phyloP scores from a whole-genome alignment of 1,140 invertebrate genomes.

The Drosophila jambulina region DNA sequence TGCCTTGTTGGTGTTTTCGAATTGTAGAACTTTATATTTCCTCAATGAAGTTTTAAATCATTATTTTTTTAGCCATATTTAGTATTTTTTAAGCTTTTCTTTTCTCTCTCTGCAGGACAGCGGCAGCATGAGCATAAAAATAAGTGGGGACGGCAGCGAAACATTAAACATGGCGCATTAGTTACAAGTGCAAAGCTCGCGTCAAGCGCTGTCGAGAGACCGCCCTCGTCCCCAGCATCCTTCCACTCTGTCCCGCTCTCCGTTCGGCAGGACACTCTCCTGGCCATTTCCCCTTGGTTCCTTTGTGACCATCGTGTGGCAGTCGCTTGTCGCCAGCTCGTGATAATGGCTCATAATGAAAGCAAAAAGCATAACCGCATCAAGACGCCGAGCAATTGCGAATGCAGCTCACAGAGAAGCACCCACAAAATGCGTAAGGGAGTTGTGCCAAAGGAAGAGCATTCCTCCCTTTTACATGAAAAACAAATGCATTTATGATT shows the following conservation, averaged over 20 bases:
- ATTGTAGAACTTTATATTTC: background rate
- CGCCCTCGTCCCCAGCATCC: background rate
- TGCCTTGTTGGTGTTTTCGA: background rate
- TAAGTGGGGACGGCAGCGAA: constrained; percentile 27
- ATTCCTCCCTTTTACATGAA: constrained; percentile 16
- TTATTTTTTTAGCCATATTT: background rate
- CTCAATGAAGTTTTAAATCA: too few relatives aligned
- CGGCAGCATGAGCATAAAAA: constrained; percentile 25
- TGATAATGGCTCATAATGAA: constrained; percentile 82
- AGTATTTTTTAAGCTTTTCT: background rate
- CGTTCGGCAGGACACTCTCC: constrained; percentile 26
- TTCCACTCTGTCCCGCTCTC: background rate
- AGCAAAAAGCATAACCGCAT: constrained; percentile 67
- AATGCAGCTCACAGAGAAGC: constrained; percentile 25
- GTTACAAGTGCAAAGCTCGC: constrained; percentile 74
- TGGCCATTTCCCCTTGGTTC: constrained; percentile 24
- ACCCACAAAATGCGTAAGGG: constrained; percentile 34
- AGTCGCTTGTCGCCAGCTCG: constrained; percentile 77
- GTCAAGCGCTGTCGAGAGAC: constrained; percentile 39
- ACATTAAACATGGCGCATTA: constrained; percentile 77
- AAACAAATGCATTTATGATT: constrained; percentile 53
- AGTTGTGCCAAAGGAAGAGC: constrained; percentile 8
- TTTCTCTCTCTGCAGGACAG: background rate
- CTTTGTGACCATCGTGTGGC: constrained; percentile 30
- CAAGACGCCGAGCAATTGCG: constrained; percentile 55